Conservation (phyloP, 2,113 vertebrate species). For the Forbesichthys agassizii region DNA sequence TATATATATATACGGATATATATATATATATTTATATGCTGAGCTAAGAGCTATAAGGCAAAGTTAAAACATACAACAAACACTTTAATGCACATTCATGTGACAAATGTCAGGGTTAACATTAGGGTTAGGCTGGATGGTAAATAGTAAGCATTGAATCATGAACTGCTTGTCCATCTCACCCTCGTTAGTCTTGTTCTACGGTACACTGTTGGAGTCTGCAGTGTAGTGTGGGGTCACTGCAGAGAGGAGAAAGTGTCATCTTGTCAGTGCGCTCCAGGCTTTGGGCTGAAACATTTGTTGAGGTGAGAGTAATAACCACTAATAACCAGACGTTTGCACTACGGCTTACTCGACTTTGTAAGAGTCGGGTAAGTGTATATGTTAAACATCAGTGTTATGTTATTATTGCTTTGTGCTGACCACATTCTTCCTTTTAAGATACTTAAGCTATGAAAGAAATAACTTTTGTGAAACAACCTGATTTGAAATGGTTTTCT, state of each 20-base stretch:
- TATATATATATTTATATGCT: too few species aligned
- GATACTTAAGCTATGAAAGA: constrained; percentile 10
- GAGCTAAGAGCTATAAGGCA: too few species aligned
- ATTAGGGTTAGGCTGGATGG: too few species aligned
- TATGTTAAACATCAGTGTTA: background rate
- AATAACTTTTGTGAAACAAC: background rate
- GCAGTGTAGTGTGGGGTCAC: constrained; percentile 76
- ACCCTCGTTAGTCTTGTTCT: constrained; percentile 76
- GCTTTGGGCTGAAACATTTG: constrained; percentile 85
- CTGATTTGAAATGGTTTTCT: background rate
- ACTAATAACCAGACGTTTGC: background rate
- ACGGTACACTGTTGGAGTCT: constrained; percentile 82
- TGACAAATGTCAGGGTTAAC: too few species aligned
- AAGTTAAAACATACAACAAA: too few species aligned
- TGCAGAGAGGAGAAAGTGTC: constrained; percentile 78
- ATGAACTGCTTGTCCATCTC: background rate
- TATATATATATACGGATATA: too few species aligned
- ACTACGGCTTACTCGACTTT: background rate
- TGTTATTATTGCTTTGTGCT: background rate
- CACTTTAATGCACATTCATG: too few species aligned
- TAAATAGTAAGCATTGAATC: background rate
- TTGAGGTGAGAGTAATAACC: constrained; percentile 71
- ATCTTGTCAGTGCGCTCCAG: constrained; percentile 82
- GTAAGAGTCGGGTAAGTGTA: too few species aligned
- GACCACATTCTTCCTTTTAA: too few species aligned